A percentile compares a stretch with the other conserved stretches of the same genome.
Evolutionary conservation across 92 coral and sea anemone genomes (phyloP).

Genomic region (Actinostola sp.): DNA sequence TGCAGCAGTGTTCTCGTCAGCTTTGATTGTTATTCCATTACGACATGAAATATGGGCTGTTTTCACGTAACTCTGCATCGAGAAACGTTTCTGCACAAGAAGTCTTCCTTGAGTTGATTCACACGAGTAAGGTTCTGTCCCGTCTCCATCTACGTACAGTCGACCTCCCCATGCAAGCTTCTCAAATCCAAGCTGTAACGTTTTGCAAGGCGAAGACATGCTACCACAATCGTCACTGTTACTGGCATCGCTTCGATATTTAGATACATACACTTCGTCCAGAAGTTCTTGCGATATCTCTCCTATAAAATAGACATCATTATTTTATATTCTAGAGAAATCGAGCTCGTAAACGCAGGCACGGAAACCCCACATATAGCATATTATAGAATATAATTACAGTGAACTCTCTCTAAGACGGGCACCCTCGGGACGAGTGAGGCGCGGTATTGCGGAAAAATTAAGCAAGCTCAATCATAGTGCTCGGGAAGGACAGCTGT

Average conservation of each 20-base stretch:
- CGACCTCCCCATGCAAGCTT: conserved; percentile 12
- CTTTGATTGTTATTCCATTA: conserved; percentile 4
- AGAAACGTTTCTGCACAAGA: conserved; percentile 10
- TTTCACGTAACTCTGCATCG: conserved; percentile 10
- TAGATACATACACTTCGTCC: too few species aligned
- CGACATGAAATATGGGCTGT: conserved; percentile 21
- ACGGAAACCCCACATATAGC: too few species aligned
- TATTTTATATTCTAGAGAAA: too few species aligned
- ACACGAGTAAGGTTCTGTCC: conserved; percentile 30
- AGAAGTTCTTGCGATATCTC: too few species aligned
- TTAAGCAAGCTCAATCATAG: too few species aligned
- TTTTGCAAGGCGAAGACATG: conserved; percentile 10
- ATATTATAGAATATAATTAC: too few species aligned
- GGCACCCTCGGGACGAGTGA: too few species aligned
- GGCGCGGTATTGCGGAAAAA: too few species aligned
- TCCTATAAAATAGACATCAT: too few species aligned
- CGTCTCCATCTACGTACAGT: conserved; percentile 18
- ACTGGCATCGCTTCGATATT: not conserved
- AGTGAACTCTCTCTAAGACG: too few species aligned
- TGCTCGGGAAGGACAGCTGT: too few species aligned
- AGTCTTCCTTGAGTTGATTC: not conserved
- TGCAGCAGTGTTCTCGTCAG: not conserved
- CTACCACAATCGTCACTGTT: conserved; percentile 2
- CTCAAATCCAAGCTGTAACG: conserved; percentile 15
- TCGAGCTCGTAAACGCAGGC: too few species aligned